These are phyloP conservation scores for Notolepis coatsorum DNA, from an alignment of 2,797 vertebrate genomes.

Conservation along the genomic window DNA sequence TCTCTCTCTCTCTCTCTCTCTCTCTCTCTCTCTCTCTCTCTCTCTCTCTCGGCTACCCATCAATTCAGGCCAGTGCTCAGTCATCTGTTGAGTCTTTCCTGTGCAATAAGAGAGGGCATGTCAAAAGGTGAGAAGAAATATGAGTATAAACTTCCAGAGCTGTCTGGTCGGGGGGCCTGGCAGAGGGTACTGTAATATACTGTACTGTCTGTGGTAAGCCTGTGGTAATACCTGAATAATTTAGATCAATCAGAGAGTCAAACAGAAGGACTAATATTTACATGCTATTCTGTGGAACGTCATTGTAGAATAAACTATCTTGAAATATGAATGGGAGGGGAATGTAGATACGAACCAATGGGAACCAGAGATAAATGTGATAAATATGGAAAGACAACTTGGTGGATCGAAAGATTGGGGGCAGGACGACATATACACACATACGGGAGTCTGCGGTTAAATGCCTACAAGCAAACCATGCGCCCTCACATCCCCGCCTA, in stretches of 20 bases:
- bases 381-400: conserved; percentile 21
- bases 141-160: conserved; percentile 26
- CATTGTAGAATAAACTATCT: conserved; percentile 26
- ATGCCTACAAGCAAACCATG: conserved; percentile 34
- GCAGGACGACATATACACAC: conserved; percentile 1
- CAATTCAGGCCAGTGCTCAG: conserved; percentile 32
- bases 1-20: no score
- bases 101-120: conserved; percentile 16
- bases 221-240: conserved; percentile 20
- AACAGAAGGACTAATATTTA: conserved; percentile 28
- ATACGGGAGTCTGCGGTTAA: conserved; percentile 12
- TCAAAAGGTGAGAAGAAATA: conserved; percentile 43
- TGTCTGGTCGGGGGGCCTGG: conserved; percentile 9
- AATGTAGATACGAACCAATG: conserved; percentile 41
- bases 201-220: conserved; percentile 1
- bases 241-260: conserved; percentile 33
- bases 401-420: conserved; percentile 11
- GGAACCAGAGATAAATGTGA: conserved; percentile 54
- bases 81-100: conserved; percentile 42
- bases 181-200: neutral
- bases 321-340: conserved; percentile 29
- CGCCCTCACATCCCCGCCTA: conserved; percentile 31
- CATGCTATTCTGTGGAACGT: conserved; percentile 20
- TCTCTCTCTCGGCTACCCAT: conserved; percentile 15
- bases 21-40: no score